A percentile compares a stretch with the other conserved stretches of the same genome.
Evolutionary conservation across 2,888 invertebrate species (phyloP).

Genomic region (Yponomeuta malinellus): DNA sequence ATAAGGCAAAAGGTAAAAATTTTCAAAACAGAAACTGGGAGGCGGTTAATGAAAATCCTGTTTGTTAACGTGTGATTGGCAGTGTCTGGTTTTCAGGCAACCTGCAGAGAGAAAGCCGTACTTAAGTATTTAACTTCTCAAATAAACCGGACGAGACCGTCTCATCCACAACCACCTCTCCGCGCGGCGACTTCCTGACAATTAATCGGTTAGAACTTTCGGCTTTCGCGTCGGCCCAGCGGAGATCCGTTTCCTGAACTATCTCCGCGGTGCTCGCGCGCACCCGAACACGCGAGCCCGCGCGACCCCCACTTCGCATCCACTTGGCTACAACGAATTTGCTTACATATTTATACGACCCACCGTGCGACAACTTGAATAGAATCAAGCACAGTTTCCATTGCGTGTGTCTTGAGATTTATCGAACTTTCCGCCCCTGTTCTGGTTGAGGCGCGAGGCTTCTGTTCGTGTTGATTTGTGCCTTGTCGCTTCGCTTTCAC

Average conservation of each 20-base stretch:
- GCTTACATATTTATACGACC: conserved; percentile 12
- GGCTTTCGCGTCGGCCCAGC: conserved; percentile 42
- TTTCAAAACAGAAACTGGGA: no score
- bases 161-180: neutral
- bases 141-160: neutral
- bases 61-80: no score
- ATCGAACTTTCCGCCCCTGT: neutral
- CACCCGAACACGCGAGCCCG: neutral
- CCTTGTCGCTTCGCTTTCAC: neutral
- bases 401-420: neutral
- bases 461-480: neutral
- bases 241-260: conserved; percentile 55
- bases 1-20: no score
- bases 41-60: no score
- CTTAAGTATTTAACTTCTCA: neutral
- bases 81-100: neutral
- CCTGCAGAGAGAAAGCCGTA: neutral
- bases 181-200: conserved; percentile 41
- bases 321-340: neutral
- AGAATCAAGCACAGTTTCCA: conserved; percentile 4
- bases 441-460: neutral
- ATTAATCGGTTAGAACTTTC: conserved; percentile 55
- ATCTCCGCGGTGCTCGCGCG: conserved; percentile 6
- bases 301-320: conserved; percentile 6
- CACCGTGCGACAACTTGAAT: conserved; percentile 2